phyloP scores from a whole-genome alignment of 2,113 vertebrate genomes.

The Lethenteron reissneri region DNA sequence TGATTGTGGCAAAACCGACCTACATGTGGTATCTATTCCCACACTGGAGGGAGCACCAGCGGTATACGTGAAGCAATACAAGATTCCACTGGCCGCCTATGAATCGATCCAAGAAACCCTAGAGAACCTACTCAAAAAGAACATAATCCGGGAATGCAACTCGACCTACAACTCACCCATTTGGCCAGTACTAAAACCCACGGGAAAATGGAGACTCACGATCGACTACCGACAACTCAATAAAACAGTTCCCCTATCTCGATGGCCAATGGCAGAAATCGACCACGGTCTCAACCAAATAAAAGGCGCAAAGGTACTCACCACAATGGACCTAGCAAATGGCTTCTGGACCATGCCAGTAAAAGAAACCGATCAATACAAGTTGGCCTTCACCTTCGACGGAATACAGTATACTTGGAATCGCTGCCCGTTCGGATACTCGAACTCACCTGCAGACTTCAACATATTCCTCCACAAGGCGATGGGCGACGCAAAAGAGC shows the following conservation, averaged over 20 bases:
- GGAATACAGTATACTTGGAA: too few relatives aligned
- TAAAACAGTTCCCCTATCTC: conserved; percentile 8
- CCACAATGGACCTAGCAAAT: conserved; percentile 3
- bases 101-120: background rate
- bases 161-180: background rate
- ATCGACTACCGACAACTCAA: conserved; percentile 11
- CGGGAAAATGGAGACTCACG: conserved; percentile 7
- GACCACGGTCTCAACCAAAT: conserved; percentile 9
- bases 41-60: background rate
- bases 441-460: too few relatives aligned
- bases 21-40: too few relatives aligned
- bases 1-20: too few relatives aligned
- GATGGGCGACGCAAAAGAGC: too few relatives aligned
- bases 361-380: too few relatives aligned
- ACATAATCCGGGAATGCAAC: conserved; percentile 2
- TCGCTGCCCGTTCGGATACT: too few relatives aligned
- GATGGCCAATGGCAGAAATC: conserved; percentile 10
- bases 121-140: background rate
- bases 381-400: too few relatives aligned
- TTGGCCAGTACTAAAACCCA: conserved; percentile 8
- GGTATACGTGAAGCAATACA: background rate
- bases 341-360: too few relatives aligned
- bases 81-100: background rate
- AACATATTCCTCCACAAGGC: too few relatives aligned
- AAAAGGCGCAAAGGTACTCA: conserved; percentile 2